These are phyloP conservation scores for Nannoperca australis DNA, from an alignment of 2,797 vertebrate genomes.

Conservation along the genomic window DNA sequence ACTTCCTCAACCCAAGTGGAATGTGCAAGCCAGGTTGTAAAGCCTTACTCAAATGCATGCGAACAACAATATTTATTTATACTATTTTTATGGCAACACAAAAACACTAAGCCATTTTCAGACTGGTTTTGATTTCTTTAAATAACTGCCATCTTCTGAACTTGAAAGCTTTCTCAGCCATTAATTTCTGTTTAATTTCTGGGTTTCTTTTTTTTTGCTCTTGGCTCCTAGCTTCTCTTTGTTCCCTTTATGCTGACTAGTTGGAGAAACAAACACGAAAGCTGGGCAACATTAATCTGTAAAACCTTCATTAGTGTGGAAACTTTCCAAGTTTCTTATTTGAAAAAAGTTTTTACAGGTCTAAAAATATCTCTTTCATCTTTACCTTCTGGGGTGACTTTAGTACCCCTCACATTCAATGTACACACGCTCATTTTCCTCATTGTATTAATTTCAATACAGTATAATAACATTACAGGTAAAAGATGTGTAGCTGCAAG, in stretches of 20 bases:
- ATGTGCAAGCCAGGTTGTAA: conserved; percentile 81
- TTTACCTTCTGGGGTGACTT: conserved; percentile 26
- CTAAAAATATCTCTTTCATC: conserved; percentile 35
- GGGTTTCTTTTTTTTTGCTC: conserved; percentile 26
- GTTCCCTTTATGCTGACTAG: conserved; percentile 58
- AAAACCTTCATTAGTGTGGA: conserved; percentile 35
- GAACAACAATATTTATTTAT: conserved; percentile 75
- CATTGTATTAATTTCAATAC: conserved; percentile 37
- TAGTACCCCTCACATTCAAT: conserved; percentile 23
- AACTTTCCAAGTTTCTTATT: conserved; percentile 31
- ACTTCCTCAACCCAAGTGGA: conserved; percentile 72
- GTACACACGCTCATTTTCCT: conserved; percentile 19
- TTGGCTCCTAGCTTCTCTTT: conserved; percentile 47
- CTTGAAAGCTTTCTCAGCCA: conserved; percentile 64
- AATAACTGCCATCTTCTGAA: conserved; percentile 56
- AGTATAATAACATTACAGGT: conserved; percentile 38
- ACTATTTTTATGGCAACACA: conserved; percentile 74
- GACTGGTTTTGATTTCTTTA: conserved; percentile 66
- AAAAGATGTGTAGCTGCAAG: conserved; percentile 41
- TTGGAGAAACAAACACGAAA: conserved; percentile 42
- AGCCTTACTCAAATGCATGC: conserved; percentile 85
- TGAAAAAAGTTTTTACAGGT: conserved; percentile 37
- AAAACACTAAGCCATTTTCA: conserved; percentile 78
- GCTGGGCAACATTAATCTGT: conserved; percentile 24
- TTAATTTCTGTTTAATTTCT: conserved; percentile 43